Conservation (phyloP, 2,888 invertebrate species). For the Baronia brevicornis region DNA sequence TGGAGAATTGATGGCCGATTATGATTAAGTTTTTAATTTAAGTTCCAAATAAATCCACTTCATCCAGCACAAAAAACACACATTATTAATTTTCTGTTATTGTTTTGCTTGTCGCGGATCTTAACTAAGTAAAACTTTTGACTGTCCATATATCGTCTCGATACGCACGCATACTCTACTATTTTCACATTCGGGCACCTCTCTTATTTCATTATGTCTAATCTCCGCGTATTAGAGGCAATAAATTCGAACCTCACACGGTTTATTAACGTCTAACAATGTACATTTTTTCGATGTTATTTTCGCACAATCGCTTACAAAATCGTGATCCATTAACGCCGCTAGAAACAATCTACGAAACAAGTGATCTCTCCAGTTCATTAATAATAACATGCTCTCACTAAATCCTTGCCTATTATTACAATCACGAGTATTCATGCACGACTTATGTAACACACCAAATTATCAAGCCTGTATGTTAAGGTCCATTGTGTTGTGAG, state of each 20-base stretch:
- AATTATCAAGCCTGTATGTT: constrained; percentile 65
- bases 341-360: constrained; percentile 29
- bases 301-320: constrained; percentile 48
- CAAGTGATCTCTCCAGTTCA: constrained; percentile 55
- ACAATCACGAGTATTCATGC: constrained; percentile 57
- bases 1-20: too few species aligned
- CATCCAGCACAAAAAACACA: too few species aligned
- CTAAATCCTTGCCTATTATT: constrained; percentile 49
- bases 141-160: too few species aligned
- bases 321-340: constrained; percentile 64
- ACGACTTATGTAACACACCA: constrained; percentile 58
- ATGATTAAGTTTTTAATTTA: too few species aligned
- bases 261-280: constrained; percentile 36
- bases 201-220: constrained; percentile 28
- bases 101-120: too few species aligned
- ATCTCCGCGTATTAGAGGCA: constrained; percentile 51
- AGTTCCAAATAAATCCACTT: too few species aligned
- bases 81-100: too few species aligned
- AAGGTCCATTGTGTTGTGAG: constrained; percentile 61
- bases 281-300: constrained; percentile 36
- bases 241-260: constrained; percentile 45
- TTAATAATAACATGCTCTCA: constrained; percentile 60
- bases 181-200: constrained; percentile 19
- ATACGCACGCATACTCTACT: constrained; percentile 8
- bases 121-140: too few species aligned